Base-by-base conservation (phyloP, 1,140 invertebrate species). In the Agrypnia vestita region DNA sequence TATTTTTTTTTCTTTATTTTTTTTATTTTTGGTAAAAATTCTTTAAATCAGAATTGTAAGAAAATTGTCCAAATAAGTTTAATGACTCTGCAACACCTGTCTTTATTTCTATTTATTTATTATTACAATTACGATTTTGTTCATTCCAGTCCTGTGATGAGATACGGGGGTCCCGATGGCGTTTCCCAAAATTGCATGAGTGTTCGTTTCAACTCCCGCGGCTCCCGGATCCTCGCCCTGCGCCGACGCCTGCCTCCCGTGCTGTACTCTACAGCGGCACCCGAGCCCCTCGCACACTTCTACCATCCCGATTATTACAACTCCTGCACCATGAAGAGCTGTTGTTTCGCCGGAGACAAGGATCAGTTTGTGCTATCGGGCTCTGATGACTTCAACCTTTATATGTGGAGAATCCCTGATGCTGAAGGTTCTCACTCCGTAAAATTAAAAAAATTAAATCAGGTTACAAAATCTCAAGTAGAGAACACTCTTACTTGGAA, bases 281-380 rank as follows among this genome's bases (percentile, higher is more conserved):
- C 93, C 0, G 90, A 92, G 21, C 93, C 94, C 0, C 85, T 95
- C 19, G 95, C 93, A 76, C 94, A 97, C 87, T 98, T 99, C 87
- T 96, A 97, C 86, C 95, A 97, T 86, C 91, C 93, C 25, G 95
- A 96, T 77, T 99, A 98, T 87, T 98, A 97, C 84, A 98, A 98
- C 86, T 97, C 96, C 0, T 98, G 97, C 86, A 98, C 97, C 0
- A 98, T 98, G 96, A 99, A 99, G 88, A 97, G 96, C 79, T 98
- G 97, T 85, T 95, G 93, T 69, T 98, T 98, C 91, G 97, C 96
- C n/a, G 97, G 97, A 0, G 92, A 94, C 7, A 91, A 93, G 55
- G 97, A 98, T 86, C 93, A 98, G 90, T 97, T 94, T 86, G 92
- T 98, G 61, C 87, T 98, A 13, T 97, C 96, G 4, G 97, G 94